A percentile compares a stretch with the other conserved stretches of the same genome.
phyloP scores from a whole-genome alignment of 1,140 invertebrate species.

The Rhagoletis pomonella region DNA sequence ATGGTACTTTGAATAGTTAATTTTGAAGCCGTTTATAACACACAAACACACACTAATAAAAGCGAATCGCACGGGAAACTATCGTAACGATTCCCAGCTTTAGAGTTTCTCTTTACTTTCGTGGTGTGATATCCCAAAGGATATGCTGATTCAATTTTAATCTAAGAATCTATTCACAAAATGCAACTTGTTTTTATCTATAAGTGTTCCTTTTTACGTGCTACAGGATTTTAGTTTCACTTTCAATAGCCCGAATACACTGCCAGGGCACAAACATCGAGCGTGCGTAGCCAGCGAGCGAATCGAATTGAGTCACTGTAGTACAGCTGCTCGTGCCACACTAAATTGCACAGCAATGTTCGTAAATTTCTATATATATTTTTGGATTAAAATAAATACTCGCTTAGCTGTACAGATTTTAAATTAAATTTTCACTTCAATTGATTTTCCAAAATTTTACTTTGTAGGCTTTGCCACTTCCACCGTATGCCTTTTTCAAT shows the following conservation, averaged over 20 bases:
- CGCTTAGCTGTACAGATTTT: background rate
- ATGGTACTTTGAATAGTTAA: conserved; percentile 75
- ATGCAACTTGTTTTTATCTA: no score
- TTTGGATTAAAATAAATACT: background rate
- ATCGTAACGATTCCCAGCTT: background rate
- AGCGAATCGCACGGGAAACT: background rate
- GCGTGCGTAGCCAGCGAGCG: background rate
- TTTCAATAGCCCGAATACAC: conserved; percentile 6
- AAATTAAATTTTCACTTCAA: background rate
- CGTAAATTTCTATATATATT: background rate
- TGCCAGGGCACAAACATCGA: background rate
- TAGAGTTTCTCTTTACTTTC: background rate
- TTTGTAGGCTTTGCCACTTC: no score
- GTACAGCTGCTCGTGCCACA: conserved; percentile 2
- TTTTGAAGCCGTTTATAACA: conserved; percentile 71
- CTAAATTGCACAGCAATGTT: background rate
- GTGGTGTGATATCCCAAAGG: background rate
- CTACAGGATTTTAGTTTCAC: background rate
- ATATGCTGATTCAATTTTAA: background rate
- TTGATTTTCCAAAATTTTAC: conserved; percentile 13
- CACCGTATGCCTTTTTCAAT: background rate
- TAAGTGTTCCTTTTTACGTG: background rate
- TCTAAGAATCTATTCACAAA: background rate
- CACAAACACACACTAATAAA: conserved; percentile 27
- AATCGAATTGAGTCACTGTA: background rate